Percentiles rank a stretch among this genome's conserved stretches.
Conservation (phyloP, 2,888 invertebrate species). For the Epirrita christyi region DNA sequence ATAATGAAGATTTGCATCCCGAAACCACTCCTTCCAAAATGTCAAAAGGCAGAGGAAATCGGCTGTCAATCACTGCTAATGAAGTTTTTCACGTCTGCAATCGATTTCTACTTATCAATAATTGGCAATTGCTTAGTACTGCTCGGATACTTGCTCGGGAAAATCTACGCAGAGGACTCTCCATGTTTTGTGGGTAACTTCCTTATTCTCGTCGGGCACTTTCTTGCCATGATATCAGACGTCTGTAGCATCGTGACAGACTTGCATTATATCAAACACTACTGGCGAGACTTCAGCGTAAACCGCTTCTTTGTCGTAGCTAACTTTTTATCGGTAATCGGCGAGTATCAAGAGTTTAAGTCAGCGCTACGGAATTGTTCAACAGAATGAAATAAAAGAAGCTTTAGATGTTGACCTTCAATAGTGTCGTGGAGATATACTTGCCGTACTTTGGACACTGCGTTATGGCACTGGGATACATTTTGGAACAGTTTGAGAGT, state of each 20-base stretch:
- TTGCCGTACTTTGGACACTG: conserved; percentile 65
- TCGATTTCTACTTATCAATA: conserved; percentile 48
- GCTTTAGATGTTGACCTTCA: conserved; percentile 50
- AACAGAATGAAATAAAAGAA: conserved; percentile 19
- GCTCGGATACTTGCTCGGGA: conserved; percentile 48
- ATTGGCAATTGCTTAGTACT: conserved; percentile 47
- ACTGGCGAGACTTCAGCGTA: conserved; percentile 36
- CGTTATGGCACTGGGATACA: conserved; percentile 70
- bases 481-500: conserved; percentile 62
- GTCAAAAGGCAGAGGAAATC: conserved; percentile 31
- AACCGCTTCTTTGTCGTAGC: conserved; percentile 50
- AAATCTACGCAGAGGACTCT: conserved; percentile 36
- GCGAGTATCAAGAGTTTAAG: conserved; percentile 52
- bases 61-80: conserved; percentile 26
- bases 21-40: conserved; percentile 31
- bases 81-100: conserved; percentile 40
- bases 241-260: conserved; percentile 40
- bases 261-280: conserved; percentile 36
- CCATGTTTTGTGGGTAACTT: conserved; percentile 41
- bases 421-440: conserved; percentile 46
- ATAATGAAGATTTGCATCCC: conserved; percentile 44
- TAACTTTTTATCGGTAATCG: conserved; percentile 51
- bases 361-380: conserved; percentile 24
- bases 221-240: conserved; percentile 46
- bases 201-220: conserved; percentile 48